A percentile compares a stretch with the other conserved stretches of the same genome.
Evolutionary conservation across 2,888 invertebrate species (phyloP).

Genomic region (Baronia brevicornis): DNA sequence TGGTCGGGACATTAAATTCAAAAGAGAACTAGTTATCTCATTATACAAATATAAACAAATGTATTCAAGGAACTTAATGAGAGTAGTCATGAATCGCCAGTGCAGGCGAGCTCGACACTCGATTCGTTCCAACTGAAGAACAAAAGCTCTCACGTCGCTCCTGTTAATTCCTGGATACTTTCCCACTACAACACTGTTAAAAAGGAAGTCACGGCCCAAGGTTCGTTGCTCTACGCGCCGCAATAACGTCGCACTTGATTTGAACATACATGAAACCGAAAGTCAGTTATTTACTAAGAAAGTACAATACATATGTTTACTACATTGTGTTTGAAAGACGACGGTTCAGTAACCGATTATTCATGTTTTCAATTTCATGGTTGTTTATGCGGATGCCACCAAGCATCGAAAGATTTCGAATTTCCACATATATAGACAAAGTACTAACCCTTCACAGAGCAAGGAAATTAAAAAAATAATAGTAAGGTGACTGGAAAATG

Average conservation of each 20-base stretch:
- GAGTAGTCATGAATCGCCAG: conserved; percentile 39
- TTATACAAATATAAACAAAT: conserved; percentile 54
- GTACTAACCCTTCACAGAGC: too few species aligned
- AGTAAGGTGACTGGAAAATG: too few species aligned
- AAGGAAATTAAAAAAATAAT: too few species aligned
- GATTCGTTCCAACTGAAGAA: conserved; percentile 43
- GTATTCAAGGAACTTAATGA: conserved; percentile 42
- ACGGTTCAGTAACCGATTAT: too few species aligned
- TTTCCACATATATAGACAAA: too few species aligned
- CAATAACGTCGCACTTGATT: conserved; percentile 26
- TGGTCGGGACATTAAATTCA: too few species aligned
- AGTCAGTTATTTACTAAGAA: conserved; percentile 27
- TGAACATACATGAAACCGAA: conserved; percentile 46
- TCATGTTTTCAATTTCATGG: too few species aligned
- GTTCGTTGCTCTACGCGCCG: conserved; percentile 45
- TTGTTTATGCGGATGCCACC: too few species aligned
- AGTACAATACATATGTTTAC: not conserved
- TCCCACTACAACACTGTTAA: conserved; percentile 56
- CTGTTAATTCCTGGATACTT: conserved; percentile 60
- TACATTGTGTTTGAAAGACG: not conserved
- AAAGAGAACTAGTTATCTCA: too few species aligned
- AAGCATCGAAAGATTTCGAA: too few species aligned
- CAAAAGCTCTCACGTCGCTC: conserved; percentile 55
- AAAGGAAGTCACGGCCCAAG: conserved; percentile 65
- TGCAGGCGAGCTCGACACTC: conserved; percentile 21